Evolutionary conservation across 2,797 vertebrate genomes (phyloP).

Genomic region (Falco berigora): DNA sequence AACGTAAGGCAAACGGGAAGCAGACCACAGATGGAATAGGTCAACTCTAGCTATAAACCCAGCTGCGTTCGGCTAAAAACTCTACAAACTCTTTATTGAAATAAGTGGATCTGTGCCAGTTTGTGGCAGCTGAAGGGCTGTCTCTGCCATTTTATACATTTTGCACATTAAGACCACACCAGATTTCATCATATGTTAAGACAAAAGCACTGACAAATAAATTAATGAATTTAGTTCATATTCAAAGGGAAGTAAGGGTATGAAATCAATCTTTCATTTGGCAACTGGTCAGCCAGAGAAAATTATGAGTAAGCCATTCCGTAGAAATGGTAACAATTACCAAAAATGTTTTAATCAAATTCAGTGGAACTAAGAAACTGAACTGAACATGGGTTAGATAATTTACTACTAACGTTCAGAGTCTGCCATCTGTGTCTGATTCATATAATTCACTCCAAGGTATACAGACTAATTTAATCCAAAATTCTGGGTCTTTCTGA

Average conservation of each 20-base stretch:
- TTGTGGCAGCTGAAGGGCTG: background rate
- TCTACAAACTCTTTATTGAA: background rate
- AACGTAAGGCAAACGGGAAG: background rate
- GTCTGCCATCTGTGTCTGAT: background rate
- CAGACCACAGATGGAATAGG: background rate
- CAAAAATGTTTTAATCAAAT: background rate
- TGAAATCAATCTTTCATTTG: background rate
- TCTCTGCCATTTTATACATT: background rate
- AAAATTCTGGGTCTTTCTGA: background rate
- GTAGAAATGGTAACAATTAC: background rate
- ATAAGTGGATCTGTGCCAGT: background rate
- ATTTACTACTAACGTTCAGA: background rate
- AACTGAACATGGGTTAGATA: background rate
- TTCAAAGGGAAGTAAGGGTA: background rate
- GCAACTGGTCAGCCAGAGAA: background rate
- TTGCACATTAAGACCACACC: background rate
- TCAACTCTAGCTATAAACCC: background rate
- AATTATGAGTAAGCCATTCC: background rate
- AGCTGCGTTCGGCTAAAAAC: background rate
- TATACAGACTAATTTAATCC: background rate
- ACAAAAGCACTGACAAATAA: background rate
- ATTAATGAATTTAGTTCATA: background rate
- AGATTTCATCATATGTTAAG: background rate
- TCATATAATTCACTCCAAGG: background rate
- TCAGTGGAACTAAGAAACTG: background rate